Percentiles rank a stretch among this genome's conserved stretches.
These are phyloP conservation scores for Drosophila fungiperda DNA, from an alignment of 2,888 invertebrate species.

Conservation along the genomic window DNA sequence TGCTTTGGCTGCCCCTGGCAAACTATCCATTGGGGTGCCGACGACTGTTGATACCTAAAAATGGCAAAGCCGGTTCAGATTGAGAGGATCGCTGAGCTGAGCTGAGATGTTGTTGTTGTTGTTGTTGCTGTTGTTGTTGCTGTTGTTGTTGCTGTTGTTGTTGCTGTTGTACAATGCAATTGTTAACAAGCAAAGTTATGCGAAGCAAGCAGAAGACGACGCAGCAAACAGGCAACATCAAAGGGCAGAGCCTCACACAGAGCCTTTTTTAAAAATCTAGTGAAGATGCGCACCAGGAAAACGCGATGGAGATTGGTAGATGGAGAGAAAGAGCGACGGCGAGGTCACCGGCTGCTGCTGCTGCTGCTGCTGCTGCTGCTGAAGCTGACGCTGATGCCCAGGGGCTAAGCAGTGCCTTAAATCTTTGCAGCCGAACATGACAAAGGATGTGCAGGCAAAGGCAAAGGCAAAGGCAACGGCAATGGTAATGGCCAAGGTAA, in stretches of 20 bases:
- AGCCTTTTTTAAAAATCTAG: conserved; percentile 53
- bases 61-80: conserved; percentile 72
- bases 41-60: conserved; percentile 65
- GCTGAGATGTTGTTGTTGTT: conserved; percentile 17
- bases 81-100: conserved; percentile 64
- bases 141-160: conserved; percentile 36
- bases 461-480: conserved; percentile 2
- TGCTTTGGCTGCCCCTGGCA: conserved; percentile 3
- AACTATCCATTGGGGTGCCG: conserved; percentile 69
- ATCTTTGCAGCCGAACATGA: conserved; percentile 74
- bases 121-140: conserved; percentile 13
- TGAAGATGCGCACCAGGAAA: conserved; percentile 49
- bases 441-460: conserved; percentile 73
- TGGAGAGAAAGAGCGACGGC: conserved; percentile 33
- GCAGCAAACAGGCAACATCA: conserved; percentile 63
- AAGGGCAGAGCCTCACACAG: conserved; percentile 57
- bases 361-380: conserved; percentile 25
- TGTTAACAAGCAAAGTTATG: conserved; percentile 82
- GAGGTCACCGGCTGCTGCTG: conserved; percentile 42
- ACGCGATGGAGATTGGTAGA: conserved; percentile 28
- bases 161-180: conserved; percentile 78
- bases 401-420: conserved; percentile 64
- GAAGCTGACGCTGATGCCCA: conserved; percentile 44
- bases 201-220: conserved; percentile 63
- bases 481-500: background rate